These are phyloP conservation scores for Etheostoma cragini DNA, from an alignment of 2,113 vertebrate species.

Conservation along the genomic window DNA sequence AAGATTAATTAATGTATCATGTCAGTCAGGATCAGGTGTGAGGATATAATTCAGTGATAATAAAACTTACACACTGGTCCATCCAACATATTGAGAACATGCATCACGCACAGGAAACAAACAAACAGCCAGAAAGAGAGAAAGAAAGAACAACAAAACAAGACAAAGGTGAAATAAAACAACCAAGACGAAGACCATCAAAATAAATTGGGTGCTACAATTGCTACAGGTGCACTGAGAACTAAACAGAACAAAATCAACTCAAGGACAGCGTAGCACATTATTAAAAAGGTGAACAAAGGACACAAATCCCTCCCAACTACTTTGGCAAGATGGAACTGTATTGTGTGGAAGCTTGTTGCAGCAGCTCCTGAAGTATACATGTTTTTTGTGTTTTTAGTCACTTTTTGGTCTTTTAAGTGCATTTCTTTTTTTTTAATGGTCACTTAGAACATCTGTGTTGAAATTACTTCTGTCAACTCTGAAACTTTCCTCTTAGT, in stretches of 20 bases:
- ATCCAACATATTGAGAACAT: constrained; percentile 84
- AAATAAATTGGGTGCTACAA: constrained; percentile 53
- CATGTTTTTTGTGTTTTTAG: no score
- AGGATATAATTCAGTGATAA: constrained; percentile 20
- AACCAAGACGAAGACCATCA: constrained; percentile 47
- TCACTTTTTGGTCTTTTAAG: no score
- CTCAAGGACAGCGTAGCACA: constrained; percentile 16
- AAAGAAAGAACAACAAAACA: constrained; percentile 55
- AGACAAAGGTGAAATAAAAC: constrained; percentile 53
- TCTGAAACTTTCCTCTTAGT: no score
- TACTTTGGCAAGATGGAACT: no score
- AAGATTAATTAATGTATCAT: constrained; percentile 6
- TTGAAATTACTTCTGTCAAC: no score
- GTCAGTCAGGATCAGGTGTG: constrained; percentile 7
- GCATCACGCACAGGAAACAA: constrained; percentile 70
- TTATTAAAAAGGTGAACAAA: constrained; percentile 29
- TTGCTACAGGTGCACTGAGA: constrained; percentile 57
- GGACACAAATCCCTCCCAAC: not conserved
- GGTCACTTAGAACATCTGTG: no score
- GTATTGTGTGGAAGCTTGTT: no score
- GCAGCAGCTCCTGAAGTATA: no score
- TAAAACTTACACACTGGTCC: constrained; percentile 93
- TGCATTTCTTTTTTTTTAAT: no score
- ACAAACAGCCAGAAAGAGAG: constrained; percentile 29
- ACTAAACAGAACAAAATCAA: constrained; percentile 70